Conservation (phyloP, 2,888 invertebrate species). For the Smittia sp. region DNA sequence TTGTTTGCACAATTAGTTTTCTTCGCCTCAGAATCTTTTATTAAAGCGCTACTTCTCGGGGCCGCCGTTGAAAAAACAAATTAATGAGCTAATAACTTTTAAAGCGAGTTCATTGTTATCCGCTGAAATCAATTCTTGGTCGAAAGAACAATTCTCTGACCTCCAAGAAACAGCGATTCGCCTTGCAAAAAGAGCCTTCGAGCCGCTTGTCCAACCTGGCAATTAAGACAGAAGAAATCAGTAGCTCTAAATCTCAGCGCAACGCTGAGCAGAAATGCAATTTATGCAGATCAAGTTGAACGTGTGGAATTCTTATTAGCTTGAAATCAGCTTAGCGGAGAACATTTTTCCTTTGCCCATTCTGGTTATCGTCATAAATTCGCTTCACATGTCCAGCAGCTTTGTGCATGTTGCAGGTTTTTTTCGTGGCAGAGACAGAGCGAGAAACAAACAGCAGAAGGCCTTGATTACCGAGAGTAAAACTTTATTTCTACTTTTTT, state of each 20-base stretch:
- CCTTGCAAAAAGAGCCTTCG: neutral
- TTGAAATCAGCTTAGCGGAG: neutral
- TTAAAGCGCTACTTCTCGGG: no score
- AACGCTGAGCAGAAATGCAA: neutral
- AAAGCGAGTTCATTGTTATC: no score
- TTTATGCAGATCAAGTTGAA: conserved; percentile 38
- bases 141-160: neutral
- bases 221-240: neutral
- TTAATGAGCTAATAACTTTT: no score
- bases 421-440: neutral
- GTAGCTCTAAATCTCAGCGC: neutral
- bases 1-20: no score
- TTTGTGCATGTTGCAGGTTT: neutral
- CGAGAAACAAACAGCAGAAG: conserved; percentile 6
- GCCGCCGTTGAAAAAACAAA: no score
- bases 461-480: conserved; percentile 30
- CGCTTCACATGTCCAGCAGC: conserved; percentile 13
- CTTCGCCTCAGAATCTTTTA: no score
- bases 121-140: no score
- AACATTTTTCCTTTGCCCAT: neutral
- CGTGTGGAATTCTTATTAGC: conserved; percentile 30
- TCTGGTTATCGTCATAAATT: conserved; percentile 6
- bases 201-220: neutral
- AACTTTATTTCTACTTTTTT: conserved; percentile 34
- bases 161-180: neutral